Evolutionary conservation across 2,113 vertebrate species (phyloP), one percentile per base, ranked within the genome.

Genomic region (Bufo gargarizans): DNA sequence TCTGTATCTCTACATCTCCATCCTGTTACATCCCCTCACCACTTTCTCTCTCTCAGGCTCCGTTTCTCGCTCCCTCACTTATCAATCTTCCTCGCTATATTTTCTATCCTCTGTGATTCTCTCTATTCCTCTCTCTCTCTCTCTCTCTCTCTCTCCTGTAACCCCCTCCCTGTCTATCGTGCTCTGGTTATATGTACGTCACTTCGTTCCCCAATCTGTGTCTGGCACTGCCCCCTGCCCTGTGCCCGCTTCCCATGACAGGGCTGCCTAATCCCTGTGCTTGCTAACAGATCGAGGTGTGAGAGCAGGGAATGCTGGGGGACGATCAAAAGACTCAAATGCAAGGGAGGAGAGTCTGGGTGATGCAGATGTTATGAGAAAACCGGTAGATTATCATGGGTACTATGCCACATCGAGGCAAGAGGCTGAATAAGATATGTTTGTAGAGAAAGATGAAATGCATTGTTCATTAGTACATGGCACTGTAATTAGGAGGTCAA

Each of bases 121-220:
- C 5, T 58, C 71, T 77, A n/a, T 49, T 11, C n/a, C 13, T 65
- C 58, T 77, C 12, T 63, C 19, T 65, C n/a, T 80, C 61, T 8
- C 79, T 82, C 47, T 77, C 72, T 61, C 65, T 84, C 77, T 77
- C 71, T 71, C 49, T 85, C 78, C 13, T 45, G 33, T 12, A 50
- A 58, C 55, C 59, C 69, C 86, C 79, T 74, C 55, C 74, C 58
- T 89, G 45, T 89, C 74, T 43, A 53, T 55, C 20, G 50, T 53
- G 45, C 43, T 65, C 69, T 17, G 58, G 55, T 53, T 84, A 76
- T 63, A 43, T 77, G 82, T 88, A 92, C 91, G 91, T 92, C 92
- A 92, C 89, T 87, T 77, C 3, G 79, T 89, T 89, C 86, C 91
- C 65, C 84, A 91, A 81, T 90, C 6, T 89, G 89, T 80, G 88